Conservation (phyloP, 2,888 invertebrate species). For the Neoitamus cyanurus region DNA sequence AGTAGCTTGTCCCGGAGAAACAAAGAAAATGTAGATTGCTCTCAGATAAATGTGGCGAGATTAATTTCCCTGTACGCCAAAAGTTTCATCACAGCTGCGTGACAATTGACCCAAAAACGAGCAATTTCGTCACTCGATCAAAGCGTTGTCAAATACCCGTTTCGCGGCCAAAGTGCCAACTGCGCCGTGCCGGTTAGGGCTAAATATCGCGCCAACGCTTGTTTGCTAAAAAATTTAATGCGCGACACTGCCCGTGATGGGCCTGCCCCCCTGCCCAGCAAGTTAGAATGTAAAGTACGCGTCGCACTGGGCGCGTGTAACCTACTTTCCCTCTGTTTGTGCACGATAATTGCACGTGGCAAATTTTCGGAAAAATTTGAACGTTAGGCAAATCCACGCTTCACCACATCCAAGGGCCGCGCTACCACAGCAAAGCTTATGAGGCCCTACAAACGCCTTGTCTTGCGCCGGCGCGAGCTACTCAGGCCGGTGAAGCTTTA, state of each 20-base stretch:
- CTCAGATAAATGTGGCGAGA: neutral
- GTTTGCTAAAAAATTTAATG: conserved; percentile 23
- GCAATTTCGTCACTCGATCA: conserved; percentile 24
- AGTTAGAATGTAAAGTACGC: neutral
- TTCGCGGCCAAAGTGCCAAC: neutral
- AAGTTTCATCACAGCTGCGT: neutral
- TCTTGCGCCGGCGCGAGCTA: neutral
- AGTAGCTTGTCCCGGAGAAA: neutral
- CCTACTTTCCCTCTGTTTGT: conserved; percentile 45
- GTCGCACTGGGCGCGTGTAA: conserved; percentile 33
- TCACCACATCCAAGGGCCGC: neutral
- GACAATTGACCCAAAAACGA: conserved; percentile 23
- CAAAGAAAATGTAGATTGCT: neutral
- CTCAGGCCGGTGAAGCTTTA: neutral
- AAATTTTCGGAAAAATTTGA: conserved; percentile 21
- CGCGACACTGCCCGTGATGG: neutral
- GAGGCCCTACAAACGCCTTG: neutral
- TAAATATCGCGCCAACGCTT: neutral
- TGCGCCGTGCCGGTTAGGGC: neutral
- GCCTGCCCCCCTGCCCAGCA: neutral
- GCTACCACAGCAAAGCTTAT: neutral
- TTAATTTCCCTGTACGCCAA: neutral
- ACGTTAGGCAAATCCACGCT: neutral
- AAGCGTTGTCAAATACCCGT: conserved; percentile 15
- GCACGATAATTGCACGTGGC: conserved; percentile 48